Percentiles rank a stretch among this genome's conserved stretches.
Conservation (phyloP, 2,797 vertebrate species). For the Eleutherodactylus coqui region DNA sequence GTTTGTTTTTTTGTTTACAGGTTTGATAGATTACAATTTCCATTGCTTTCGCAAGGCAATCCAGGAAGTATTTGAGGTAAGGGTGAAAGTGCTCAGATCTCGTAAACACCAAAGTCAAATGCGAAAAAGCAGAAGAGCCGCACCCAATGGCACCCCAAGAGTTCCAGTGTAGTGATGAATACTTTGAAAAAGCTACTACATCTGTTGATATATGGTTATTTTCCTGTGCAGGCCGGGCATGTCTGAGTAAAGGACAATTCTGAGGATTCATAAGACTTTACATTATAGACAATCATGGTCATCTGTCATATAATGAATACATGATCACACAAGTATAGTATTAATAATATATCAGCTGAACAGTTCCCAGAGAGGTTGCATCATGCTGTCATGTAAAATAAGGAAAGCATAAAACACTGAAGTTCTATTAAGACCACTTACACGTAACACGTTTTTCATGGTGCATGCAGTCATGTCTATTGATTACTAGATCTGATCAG, state of each 20-base stretch:
- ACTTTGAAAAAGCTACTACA: not conserved
- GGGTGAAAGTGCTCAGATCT: conserved; percentile 86
- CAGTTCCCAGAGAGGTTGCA: not conserved
- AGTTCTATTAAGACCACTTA: not conserved
- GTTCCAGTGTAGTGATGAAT: conserved; percentile 69
- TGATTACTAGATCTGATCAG: not conserved
- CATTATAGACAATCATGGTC: not conserved
- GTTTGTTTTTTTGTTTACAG: conserved; percentile 66
- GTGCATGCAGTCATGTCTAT: not conserved
- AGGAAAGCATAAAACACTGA: not conserved
- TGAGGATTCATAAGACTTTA: not conserved
- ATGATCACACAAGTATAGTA: not conserved
- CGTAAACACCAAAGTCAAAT: conserved; percentile 86
- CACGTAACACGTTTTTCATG: not conserved
- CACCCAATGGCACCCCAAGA: conserved; percentile 80
- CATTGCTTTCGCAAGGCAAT: conserved; percentile 96
- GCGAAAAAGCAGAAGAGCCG: conserved; percentile 81
- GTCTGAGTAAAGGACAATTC: not conserved
- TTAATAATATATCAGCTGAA: not conserved
- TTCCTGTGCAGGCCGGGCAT: not conserved
- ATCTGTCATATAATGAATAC: not conserved
- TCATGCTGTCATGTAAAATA: not conserved
- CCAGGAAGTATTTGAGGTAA: conserved; percentile 94
- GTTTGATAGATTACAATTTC: conserved; percentile 97
- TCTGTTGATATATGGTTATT: not conserved